Conservation (phyloP, 2,797 vertebrate species). For the Apogon talboti region DNA sequence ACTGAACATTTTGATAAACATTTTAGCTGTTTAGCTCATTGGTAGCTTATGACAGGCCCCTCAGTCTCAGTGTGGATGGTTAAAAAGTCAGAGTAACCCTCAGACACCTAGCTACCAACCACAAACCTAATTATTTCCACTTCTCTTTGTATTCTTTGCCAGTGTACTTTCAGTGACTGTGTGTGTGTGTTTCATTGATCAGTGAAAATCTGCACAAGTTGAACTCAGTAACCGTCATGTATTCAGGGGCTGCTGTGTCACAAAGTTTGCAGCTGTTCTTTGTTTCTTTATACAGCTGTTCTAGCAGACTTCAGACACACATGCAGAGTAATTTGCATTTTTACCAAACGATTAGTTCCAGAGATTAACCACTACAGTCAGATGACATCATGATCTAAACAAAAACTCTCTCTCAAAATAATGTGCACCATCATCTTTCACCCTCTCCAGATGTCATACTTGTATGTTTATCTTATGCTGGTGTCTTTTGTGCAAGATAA, state of each 20-base stretch:
- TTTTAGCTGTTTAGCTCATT: conserved; percentile 11
- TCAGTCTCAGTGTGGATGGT: background rate
- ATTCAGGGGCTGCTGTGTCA: background rate
- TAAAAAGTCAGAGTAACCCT: background rate
- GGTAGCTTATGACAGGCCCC: background rate
- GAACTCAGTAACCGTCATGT: background rate
- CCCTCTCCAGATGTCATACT: background rate
- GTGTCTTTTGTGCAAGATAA: too few species aligned
- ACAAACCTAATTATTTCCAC: background rate
- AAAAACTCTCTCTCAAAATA: background rate
- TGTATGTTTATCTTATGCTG: background rate
- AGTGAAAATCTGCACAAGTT: background rate
- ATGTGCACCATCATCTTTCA: background rate
- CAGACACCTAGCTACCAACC: background rate
- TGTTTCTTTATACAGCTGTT: conserved; percentile 2
- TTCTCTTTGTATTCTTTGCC: background rate
- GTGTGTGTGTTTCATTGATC: background rate
- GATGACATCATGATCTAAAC: background rate
- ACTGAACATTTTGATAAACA: background rate
- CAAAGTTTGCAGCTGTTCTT: background rate
- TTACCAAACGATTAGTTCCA: background rate
- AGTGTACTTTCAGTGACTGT: background rate
- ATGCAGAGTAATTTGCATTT: background rate
- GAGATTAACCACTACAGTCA: background rate
- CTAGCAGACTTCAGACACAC: background rate